Conservation (phyloP, 2,888 invertebrate genomes). For the Syrista parreyssii region DNA sequence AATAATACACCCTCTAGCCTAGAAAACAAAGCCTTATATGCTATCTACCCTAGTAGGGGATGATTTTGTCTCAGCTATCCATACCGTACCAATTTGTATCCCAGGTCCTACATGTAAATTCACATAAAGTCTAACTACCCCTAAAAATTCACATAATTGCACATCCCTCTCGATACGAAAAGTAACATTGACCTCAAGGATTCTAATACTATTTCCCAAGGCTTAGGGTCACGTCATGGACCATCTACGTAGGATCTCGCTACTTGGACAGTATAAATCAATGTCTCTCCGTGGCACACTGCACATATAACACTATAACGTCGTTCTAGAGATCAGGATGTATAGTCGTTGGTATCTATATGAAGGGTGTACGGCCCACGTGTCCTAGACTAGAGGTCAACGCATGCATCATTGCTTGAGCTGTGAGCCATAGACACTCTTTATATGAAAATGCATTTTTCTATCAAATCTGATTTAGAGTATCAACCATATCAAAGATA, state of each 20-base stretch:
- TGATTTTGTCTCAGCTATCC: not conserved
- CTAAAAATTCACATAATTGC: not conserved
- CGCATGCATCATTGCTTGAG: conserved; percentile 45
- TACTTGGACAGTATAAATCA: conserved; percentile 49
- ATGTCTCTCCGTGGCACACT: conserved; percentile 46
- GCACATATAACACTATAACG: conserved; percentile 46
- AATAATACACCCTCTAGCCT: conserved; percentile 48
- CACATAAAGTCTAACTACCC: not conserved
- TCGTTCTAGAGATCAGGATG: conserved; percentile 42
- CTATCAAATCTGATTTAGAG: not conserved
- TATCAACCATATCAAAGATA: not conserved
- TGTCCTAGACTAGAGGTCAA: conserved; percentile 37
- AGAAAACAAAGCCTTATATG: conserved; percentile 5
- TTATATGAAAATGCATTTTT: not conserved
- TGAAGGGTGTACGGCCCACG: conserved; percentile 36
- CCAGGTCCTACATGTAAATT: not conserved
- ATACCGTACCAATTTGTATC: not conserved
- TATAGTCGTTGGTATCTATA: conserved; percentile 26
- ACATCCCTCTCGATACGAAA: not conserved
- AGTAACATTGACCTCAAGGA: not conserved
- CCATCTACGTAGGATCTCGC: conserved; percentile 24
- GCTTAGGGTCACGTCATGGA: not conserved
- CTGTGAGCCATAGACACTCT: conserved; percentile 11
- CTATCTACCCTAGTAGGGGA: conserved; percentile 16
- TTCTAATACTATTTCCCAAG: not conserved